phyloP scores from a whole-genome alignment of 2,888 invertebrate species.

The Venusia cambrica region DNA sequence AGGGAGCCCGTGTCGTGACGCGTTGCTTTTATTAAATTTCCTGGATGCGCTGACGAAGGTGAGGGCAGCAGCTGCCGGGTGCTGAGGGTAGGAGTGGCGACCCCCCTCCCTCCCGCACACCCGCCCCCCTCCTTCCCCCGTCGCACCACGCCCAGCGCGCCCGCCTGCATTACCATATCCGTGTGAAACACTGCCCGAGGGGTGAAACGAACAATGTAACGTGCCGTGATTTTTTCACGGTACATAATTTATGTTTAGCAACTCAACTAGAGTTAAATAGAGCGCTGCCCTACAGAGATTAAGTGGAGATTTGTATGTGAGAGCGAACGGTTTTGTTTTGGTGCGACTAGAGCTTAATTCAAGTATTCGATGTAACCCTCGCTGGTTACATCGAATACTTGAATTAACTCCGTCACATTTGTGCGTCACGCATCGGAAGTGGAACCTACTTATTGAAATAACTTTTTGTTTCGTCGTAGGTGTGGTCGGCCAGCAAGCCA shows the following conservation, averaged over 20 bases:
- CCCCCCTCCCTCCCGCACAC: conserved; percentile 29
- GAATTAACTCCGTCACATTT: conserved; percentile 12
- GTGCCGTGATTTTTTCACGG: conserved; percentile 65
- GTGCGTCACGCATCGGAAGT: conserved; percentile 2
- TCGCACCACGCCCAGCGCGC: conserved; percentile 63
- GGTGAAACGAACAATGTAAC: conserved; percentile 64
- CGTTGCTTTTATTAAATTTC: conserved; percentile 57
- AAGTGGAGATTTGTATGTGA: conserved; percentile 60
- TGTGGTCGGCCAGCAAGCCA: conserved; percentile 85
- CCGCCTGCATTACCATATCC: conserved; percentile 52
- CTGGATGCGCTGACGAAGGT: conserved; percentile 56
- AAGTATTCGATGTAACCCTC: too few species aligned
- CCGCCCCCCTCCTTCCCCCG: conserved; percentile 32
- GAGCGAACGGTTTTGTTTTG: conserved; percentile 46
- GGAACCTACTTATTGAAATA: conserved; percentile 2
- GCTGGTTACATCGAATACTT: conserved; percentile 12
- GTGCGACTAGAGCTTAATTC: conserved; percentile 14
- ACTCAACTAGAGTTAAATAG: conserved; percentile 64
- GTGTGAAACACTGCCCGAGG: conserved; percentile 68
- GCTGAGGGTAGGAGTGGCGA: conserved; percentile 60
- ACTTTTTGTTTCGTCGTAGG: conserved; percentile 54
- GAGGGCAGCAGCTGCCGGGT: conserved; percentile 55
- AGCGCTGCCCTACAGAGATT: conserved; percentile 58
- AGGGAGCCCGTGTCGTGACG: conserved; percentile 44
- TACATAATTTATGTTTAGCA: conserved; percentile 54